Base-by-base conservation (phyloP, 1,140 invertebrate species). In the Ceratoteleas bidentatus region DNA sequence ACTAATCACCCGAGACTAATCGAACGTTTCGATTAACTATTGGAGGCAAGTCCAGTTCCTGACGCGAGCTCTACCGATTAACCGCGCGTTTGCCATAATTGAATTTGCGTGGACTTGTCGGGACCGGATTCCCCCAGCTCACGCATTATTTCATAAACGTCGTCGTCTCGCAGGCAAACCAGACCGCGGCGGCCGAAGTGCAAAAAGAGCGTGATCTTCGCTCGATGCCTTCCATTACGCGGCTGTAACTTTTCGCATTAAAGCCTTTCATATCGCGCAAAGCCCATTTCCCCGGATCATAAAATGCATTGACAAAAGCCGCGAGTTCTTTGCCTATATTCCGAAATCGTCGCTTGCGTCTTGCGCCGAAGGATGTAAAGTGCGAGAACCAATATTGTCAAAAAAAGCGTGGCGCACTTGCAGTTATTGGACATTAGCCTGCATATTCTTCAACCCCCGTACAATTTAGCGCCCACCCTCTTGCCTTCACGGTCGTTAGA, bases 401-500 rank as follows among this genome's bases (percentile, higher is more conserved):
- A 81, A 78, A 74, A 80, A 73, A 73, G 61, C 11, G 56, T 61
- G 50, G 76, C 68, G 69, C 43, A 65, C 53, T 75, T 54, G 66
- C 66, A 81, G 73, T 73, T 82, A 82, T 82, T 82, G 72, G 56
- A 82, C 79, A 82, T 82, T 82, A 82, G 73, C 70, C 15, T 78
- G 72, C 81, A 76, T 75, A 75, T 74, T 65, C 61, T 68, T 79
- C 66, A 73, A 65, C 70, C 76, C 69, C 66, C 47, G 75, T 60
- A 75, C 70, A 83, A 76, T 83, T 79, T 76, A 72, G 72, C 85
- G 81, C 83, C 81, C 86, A 61, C 79, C 76, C 69, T 84, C 77
- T 80, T 85, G 85, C 83, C 85, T 86, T 84, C 81, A 85, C 83
- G 87, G 86, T 88, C 88, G 88, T 89, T 88, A 88, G 87, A 88